Evolutionary conservation across 2,113 vertebrate species (phyloP), one percentile per base, ranked within the genome.

Genomic region (Mastomys natalensis): DNA sequence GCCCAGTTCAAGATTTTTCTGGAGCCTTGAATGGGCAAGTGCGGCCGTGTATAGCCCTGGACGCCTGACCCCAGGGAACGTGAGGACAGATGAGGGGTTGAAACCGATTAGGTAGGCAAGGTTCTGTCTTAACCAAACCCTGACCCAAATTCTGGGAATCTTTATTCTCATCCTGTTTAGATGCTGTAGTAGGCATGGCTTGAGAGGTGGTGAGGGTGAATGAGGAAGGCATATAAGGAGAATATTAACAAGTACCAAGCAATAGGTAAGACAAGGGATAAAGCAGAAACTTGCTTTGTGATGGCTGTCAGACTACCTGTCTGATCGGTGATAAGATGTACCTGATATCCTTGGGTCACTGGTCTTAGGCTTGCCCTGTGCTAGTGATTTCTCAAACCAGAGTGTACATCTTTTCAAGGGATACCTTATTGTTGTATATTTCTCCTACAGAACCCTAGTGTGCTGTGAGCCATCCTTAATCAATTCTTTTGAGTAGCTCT

Each of bases 401-500:
- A 76, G 48, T 16, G 29, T 29, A 31, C 21, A 48, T 55, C 90
- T 84, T 86, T 89, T 58, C 64, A 73, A 66, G 91, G 31, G 16
- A 31, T n/a, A 26, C 78, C 68, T 93, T 55, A 5, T 5, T 48
- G 19, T 86, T 64, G 40, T 82, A 26, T 92, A 82, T 82, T 77
- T 76, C 74, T 68, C 64, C 62, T 58, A 34, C 43, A 80, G 84
- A 93, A 84, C 90, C 64, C 94, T 70, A 77, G 0, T 29, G 64
- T 90, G 55, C 89, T 76, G 31, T 24, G 51, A 58, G 55, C 70
- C 21, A 53, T 70, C 62, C 91, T 87, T 93, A 80, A 87, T 53
- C 87, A 76, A 62, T n/a, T 55, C 43, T 64, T 92, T 17, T 58
- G 72, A 93, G 72, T 40, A 84, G 85, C 76, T 94, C 91, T 89